Percentiles rank a stretch among this genome's conserved stretches.
phyloP scores from a whole-genome alignment of 2,797 vertebrate genomes.

The Hapalemur alaotrensis region DNA sequence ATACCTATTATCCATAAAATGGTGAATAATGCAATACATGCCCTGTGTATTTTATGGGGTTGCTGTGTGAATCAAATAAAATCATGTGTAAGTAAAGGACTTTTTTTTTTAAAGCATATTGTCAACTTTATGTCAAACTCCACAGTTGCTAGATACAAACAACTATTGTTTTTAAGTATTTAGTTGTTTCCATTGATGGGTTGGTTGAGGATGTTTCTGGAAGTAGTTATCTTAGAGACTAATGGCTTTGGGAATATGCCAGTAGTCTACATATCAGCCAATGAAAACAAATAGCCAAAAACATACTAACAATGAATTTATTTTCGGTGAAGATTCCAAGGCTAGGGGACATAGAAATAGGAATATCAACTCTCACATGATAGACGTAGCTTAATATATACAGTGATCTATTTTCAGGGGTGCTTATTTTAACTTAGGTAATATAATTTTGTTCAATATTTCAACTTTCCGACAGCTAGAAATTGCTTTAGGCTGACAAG shows the following conservation, averaged over 20 bases:
- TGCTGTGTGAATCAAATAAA: not conserved
- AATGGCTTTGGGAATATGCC: not conserved
- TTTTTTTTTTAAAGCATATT: not conserved
- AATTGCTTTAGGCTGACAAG: slow-evolving; percentile 55
- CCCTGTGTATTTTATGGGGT: not conserved
- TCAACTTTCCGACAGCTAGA: slow-evolving; percentile 45
- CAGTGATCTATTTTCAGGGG: slow-evolving; percentile 18
- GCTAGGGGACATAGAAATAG: not conserved
- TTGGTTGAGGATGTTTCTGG: slow-evolving; percentile 18
- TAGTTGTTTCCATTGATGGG: not conserved
- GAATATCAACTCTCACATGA: slow-evolving; percentile 8
- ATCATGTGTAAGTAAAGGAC: not conserved
- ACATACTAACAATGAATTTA: not conserved
- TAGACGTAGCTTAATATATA: slow-evolving; percentile 10
- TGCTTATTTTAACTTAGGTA: slow-evolving; percentile 60
- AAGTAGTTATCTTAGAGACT: not conserved
- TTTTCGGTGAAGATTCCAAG: not conserved
- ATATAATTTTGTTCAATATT: slow-evolving; percentile 56
- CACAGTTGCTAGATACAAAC: not conserved
- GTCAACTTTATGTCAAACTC: not conserved
- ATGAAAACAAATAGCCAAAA: slow-evolving; percentile 1
- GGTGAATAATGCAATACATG: not conserved
- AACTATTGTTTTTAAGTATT: not conserved
- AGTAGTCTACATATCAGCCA: not conserved
- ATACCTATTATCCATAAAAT: not conserved